Evolutionary conservation across 2,888 invertebrate species (phyloP), one percentile per base, ranked within the genome.

Genomic region (Eustalomyia histrio): DNA sequence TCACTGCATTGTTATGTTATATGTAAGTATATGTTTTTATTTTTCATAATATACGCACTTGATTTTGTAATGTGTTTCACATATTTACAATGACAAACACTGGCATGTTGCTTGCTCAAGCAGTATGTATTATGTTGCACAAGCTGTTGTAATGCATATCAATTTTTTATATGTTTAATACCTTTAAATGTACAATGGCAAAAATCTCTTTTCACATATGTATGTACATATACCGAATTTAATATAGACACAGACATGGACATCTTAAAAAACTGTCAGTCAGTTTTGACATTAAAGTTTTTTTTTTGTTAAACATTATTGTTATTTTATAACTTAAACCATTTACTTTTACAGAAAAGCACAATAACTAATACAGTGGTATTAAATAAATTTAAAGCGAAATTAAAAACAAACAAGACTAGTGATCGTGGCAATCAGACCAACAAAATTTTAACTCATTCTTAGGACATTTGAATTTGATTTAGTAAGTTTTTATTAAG

Each of bases 91-190:
- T 58, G 55, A 78, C 72, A 78, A 33, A 67, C 61, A 33, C 29
- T 55, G 72, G 61, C 53, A 73, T 79, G 47, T 16, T 55, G 43
- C 53, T 16, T 55, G 43, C 53, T 69, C 57, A 35, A 52, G 21
- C 64, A 57, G 52, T 47, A 21, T 60, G 52, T 57, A 53, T 60
- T 65, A 78, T 67, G 72, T 35, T 65, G 55, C 72, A 79, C 72
- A 73, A 73, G 78, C 55, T 79, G 72, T 61, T 67, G 72, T 71
- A 79, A n/a, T 47, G 14, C 50, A 12, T 52, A 79, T 79, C 61
- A 67, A 57, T 73, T 72, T 78, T 72, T 78, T 65, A n/a, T 78
- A 53, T 72, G 43, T 65, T 61, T 67, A 72, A 78, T 72, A 78
- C 60, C 61, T 65, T 78, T 14, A 18, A 24, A 53, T 29, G 65